Evolutionary conservation across 2,113 vertebrate genomes (phyloP), one percentile per base, ranked within the genome.

Genomic region (Macrotus californicus): DNA sequence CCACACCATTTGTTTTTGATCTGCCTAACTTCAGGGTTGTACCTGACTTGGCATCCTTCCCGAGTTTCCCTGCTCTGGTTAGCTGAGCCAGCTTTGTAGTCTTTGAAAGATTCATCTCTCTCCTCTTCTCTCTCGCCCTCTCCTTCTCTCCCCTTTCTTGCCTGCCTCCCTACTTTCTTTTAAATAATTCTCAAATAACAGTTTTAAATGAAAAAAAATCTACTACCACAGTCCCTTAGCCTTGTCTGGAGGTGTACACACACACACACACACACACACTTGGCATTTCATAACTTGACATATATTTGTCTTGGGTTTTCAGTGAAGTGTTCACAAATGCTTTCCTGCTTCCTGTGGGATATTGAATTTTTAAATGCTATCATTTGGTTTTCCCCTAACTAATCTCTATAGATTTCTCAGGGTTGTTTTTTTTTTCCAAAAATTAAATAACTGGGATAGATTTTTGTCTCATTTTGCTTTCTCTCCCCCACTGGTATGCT

Each of bases 321-420:
- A 81, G 5, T 91, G 59, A 92, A 84, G 7, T 85, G 6, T 95
- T 95, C 85, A 10, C 11, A 92, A 87, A 72, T 76, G 12, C 24
- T 93, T 94, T 94, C 81, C 9, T 84, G 36, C 9, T 95, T 94
- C 72, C 76, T 85, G 34, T 85, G 66, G 66, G 36, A 87, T 81
- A 89, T 43, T 92, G 81, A 73, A 91, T 66, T 93, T 96, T 97
- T 93, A 94, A 93, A 91, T 87, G 11, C 24, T 93, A 13, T 82
- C 2, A 34, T 93, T 96, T 39, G 90, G 31, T 94, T 93, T 94
- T 34, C 7, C 10, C 10, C 43, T 89, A 89, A 94, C 54, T 82
- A 73, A 86, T 95, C 48, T 89, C 80, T 84, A 89, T 41, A 70
- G 54, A 89, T 89, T 92, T 95, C 95, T 92, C 50, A 43, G 14